Conservation (phyloP, 2,888 invertebrate genomes). For the Eledone cirrhosa region DNA sequence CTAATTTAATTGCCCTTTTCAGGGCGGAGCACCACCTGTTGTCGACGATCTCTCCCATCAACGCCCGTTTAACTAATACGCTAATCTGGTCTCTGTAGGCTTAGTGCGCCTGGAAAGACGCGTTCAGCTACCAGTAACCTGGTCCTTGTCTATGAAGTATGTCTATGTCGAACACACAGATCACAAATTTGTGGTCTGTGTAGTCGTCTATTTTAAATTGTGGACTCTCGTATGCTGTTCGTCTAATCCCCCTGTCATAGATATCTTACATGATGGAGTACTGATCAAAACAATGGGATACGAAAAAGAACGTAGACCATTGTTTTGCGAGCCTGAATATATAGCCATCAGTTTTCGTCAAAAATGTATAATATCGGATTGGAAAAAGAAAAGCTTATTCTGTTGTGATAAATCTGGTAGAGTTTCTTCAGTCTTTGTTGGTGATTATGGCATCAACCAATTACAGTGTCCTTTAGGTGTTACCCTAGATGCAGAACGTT, state of each 20-base stretch:
- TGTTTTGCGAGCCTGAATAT: constrained; percentile 21
- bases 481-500: background rate
- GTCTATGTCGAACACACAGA: no score
- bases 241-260: background rate
- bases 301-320: background rate
- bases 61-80: no score
- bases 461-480: constrained; percentile 15
- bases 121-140: no score
- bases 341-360: background rate
- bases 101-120: no score
- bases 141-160: no score
- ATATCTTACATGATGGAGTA: constrained; percentile 1
- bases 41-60: no score
- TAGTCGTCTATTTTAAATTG: no score
- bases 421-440: background rate
- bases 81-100: no score
- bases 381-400: constrained; percentile 16
- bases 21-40: no score
- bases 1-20: no score
- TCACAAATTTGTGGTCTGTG: no score
- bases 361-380: constrained; percentile 13
- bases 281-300: background rate
- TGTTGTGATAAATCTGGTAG: background rate
- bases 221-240: constrained; percentile 3
- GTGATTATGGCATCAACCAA: background rate